These are phyloP conservation scores for Sebastes vulpes DNA, from an alignment of 2,797 vertebrate genomes.

Conservation along the genomic window DNA sequence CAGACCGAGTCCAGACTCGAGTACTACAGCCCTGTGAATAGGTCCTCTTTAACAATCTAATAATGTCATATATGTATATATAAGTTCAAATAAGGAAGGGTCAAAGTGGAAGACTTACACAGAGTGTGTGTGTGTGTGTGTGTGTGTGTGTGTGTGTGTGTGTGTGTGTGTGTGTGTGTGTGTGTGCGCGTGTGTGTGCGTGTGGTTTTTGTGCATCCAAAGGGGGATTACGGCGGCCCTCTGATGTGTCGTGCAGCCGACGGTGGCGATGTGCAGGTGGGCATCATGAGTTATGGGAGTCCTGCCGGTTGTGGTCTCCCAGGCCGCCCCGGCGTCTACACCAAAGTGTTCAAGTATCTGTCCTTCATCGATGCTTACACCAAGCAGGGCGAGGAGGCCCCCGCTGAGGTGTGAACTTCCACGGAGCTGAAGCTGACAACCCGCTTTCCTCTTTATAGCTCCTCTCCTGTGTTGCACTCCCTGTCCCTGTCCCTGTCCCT, in stretches of 20 bases:
- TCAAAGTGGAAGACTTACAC: too few relatives aligned
- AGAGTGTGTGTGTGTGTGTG: neutral
- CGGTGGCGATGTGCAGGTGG: constrained; percentile 61
- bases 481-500: too few relatives aligned
- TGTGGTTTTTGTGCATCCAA: neutral
- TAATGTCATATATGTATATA: too few relatives aligned
- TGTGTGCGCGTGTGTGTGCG: accelerated
- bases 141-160: too few relatives aligned
- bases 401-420: neutral
- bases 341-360: constrained; percentile 36
- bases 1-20: too few relatives aligned
- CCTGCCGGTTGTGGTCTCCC: constrained; percentile 8
- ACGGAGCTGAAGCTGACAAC: neutral
- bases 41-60: too few relatives aligned
- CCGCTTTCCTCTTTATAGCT: neutral
- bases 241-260: constrained; percentile 64
- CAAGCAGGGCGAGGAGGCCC: accelerated
- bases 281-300: constrained; percentile 79
- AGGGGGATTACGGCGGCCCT: constrained; percentile 85
- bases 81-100: too few relatives aligned
- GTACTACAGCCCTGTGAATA: too few relatives aligned
- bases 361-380: neutral
- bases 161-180: neutral
- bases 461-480: neutral
- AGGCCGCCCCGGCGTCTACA: constrained; percentile 14